These are phyloP conservation scores for Castor canadensis DNA, from an alignment of 2,113 vertebrate species.

Conservation along the genomic window DNA sequence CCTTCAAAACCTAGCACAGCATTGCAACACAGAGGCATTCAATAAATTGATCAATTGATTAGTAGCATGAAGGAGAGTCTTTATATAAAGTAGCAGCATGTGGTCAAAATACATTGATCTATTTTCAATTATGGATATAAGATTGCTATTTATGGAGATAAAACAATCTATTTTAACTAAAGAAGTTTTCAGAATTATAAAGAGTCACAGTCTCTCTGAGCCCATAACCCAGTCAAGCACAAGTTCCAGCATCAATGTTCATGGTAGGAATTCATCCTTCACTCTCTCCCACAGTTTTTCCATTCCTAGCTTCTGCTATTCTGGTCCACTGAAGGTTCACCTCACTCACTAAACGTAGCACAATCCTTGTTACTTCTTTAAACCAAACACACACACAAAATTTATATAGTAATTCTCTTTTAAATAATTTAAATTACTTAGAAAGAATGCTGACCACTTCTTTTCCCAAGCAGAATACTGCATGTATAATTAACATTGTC, in stretches of 20 bases:
- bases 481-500: neutral
- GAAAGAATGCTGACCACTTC: neutral
- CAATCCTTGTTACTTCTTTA: neutral
- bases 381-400: constrained; percentile 32
- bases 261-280: neutral
- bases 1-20: neutral
- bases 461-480: constrained; percentile 13
- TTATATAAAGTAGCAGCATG: constrained; percentile 16
- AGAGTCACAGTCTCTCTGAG: neutral
- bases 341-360: neutral
- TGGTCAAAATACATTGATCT: constrained; percentile 40
- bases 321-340: neutral
- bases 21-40: neutral
- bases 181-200: constrained; percentile 39
- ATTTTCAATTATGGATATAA: constrained; percentile 49
- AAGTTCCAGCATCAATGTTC: neutral
- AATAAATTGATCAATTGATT: constrained; percentile 41
- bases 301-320: neutral
- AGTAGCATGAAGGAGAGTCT: constrained; percentile 30
- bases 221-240: neutral
- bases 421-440: neutral
- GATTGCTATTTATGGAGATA: neutral
- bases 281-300: neutral
- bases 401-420: neutral
- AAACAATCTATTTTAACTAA: constrained; percentile 41